A percentile compares a stretch with the other conserved stretches of the same genome.
These are phyloP conservation scores for Catonia carolina DNA, from an alignment of 2,888 invertebrate genomes.

Conservation along the genomic window DNA sequence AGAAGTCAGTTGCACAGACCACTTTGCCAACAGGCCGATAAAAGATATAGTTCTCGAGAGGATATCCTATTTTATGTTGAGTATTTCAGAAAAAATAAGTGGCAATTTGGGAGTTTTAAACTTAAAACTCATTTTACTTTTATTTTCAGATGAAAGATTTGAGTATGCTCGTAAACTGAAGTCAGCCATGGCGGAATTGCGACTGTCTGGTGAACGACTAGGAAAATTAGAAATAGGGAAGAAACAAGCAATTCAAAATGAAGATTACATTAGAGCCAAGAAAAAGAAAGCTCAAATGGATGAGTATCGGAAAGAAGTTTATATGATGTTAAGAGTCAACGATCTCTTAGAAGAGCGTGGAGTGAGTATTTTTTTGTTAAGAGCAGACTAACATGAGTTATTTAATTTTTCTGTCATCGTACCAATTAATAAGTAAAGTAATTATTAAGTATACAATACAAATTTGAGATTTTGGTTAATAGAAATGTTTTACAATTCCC, in stretches of 20 bases:
- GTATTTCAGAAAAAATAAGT: too few species aligned
- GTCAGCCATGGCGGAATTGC: slow-evolving; percentile 72
- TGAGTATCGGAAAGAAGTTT: slow-evolving; percentile 68
- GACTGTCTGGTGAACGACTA: slow-evolving; percentile 79
- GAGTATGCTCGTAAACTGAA: slow-evolving; percentile 90
- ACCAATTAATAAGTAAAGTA: too few species aligned
- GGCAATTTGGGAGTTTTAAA: too few species aligned
- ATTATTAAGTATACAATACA: too few species aligned
- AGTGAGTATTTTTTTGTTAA: slow-evolving; percentile 44
- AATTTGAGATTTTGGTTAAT: too few species aligned
- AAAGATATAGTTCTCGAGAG: too few species aligned
- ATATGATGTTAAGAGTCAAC: slow-evolving; percentile 65
- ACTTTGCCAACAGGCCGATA: too few species aligned
- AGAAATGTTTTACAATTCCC: too few species aligned
- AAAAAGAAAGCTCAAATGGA: slow-evolving; percentile 85
- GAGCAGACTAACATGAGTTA: not conserved
- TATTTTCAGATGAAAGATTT: slow-evolving; percentile 86
- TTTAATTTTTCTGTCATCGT: not conserved
- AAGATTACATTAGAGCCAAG: slow-evolving; percentile 87
- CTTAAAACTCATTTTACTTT: too few species aligned
- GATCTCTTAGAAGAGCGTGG: slow-evolving; percentile 73
- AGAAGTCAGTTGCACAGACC: too few species aligned
- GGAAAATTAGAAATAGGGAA: slow-evolving; percentile 89
- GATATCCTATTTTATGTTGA: too few species aligned
- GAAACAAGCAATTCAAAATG: slow-evolving; percentile 81